A percentile compares a stretch with the other conserved stretches of the same genome.
Conservation (phyloP, 1,140 invertebrate species). For the Dreissena polymorpha region DNA sequence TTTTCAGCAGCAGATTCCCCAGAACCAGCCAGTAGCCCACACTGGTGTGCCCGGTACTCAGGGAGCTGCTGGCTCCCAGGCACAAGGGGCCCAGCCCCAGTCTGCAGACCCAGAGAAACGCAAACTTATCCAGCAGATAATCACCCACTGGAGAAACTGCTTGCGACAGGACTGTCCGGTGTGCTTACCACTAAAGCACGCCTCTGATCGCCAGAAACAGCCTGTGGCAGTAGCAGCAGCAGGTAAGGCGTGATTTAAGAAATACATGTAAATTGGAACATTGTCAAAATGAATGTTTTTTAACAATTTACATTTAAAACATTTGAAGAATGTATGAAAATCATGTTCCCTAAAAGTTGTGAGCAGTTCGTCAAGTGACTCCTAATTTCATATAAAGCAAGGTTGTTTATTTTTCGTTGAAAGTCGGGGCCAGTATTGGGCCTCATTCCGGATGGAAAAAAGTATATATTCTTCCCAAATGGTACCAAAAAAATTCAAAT, state of each 20-base stretch:
- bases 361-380: background rate
- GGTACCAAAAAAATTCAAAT: too few species aligned
- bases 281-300: background rate
- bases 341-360: background rate
- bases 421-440: too few species aligned
- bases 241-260: background rate
- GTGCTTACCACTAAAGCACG: slow-evolving; percentile 97
- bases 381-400: too few species aligned
- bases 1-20: slow-evolving; percentile 22
- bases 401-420: too few species aligned
- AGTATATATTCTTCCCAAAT: too few species aligned
- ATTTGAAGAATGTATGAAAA: background rate
- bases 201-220: slow-evolving; percentile 87
- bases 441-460: too few species aligned
- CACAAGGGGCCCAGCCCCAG: slow-evolving; percentile 64
- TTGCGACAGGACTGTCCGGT: slow-evolving; percentile 96
- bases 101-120: slow-evolving; percentile 96
- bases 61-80: slow-evolving; percentile 30
- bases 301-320: background rate
- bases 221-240: slow-evolving; percentile 55
- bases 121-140: slow-evolving; percentile 99
- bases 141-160: slow-evolving; percentile 99
- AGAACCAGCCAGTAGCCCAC: slow-evolving; percentile 43
- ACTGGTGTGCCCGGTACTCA: slow-evolving; percentile 50
- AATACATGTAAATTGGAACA: background rate